These are phyloP conservation scores for Diorhabda elongata DNA, from an alignment of 1,140 invertebrate genomes.

Conservation along the genomic window DNA sequence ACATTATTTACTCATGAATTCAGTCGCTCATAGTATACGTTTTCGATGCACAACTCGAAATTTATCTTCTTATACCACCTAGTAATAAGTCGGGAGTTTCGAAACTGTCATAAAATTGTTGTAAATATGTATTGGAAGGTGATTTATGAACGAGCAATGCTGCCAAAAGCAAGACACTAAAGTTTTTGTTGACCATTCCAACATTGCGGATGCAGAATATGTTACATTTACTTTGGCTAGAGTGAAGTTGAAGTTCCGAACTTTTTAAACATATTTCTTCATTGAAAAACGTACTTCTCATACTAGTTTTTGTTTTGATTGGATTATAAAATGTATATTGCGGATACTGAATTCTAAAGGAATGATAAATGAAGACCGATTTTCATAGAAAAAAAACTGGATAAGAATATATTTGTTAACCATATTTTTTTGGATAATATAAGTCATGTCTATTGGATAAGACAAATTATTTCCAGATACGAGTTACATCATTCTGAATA, in stretches of 20 bases:
- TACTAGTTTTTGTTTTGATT: no score
- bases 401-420: no score
- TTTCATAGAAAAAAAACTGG: no score
- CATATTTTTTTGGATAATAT: no score
- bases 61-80: constrained; percentile 8
- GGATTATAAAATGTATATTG: no score
- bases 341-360: no score
- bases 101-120: constrained; percentile 14
- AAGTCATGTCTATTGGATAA: no score
- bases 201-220: constrained; percentile 4
- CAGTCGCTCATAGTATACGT: neutral
- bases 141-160: constrained; percentile 2
- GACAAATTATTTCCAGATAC: no score
- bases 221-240: neutral
- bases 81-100: constrained; percentile 14
- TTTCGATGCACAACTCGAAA: neutral
- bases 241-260: neutral
- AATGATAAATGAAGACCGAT: no score
- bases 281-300: neutral
- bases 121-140: constrained; percentile 9
- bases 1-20: neutral
- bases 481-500: no score
- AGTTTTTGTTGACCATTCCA: constrained; percentile 2
- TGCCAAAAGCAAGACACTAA: neutral
- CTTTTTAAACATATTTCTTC: neutral